Evolutionary conservation across 2,797 vertebrate genomes (phyloP).

Genomic region (Malacoctenus gilli): DNA sequence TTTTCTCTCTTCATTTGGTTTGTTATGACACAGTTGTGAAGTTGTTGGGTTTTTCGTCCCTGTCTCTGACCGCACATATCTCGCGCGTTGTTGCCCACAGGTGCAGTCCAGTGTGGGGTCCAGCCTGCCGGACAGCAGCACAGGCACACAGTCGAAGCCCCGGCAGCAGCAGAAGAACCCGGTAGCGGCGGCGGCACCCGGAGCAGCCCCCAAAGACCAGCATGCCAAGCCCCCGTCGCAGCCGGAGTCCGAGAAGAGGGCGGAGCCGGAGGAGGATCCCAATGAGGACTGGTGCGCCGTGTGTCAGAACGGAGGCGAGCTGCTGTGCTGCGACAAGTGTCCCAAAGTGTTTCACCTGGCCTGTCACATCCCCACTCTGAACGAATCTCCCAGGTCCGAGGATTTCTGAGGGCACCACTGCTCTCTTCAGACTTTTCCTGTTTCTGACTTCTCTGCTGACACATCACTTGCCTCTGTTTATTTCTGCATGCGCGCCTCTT

Average conservation of each 20-base stretch:
- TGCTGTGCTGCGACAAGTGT: slow-evolving; percentile 96
- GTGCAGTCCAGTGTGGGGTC: slow-evolving; percentile 78
- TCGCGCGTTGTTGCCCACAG: slow-evolving; percentile 42
- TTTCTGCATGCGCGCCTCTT: background rate
- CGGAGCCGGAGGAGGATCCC: slow-evolving; percentile 80
- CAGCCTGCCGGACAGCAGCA: slow-evolving; percentile 86
- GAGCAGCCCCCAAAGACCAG: slow-evolving; percentile 38
- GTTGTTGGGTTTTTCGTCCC: too few species aligned
- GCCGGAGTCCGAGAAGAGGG: slow-evolving; percentile 60
- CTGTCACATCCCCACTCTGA: slow-evolving; percentile 93
- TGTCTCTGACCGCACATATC: background rate
- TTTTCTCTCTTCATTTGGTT: too few species aligned
- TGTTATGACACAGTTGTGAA: too few species aligned
- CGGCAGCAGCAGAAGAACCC: slow-evolving; percentile 58
- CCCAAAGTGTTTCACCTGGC: slow-evolving; percentile 97
- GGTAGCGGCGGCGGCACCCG: background rate
- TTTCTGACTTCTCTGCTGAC: too few species aligned
- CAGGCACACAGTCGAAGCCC: slow-evolving; percentile 73
- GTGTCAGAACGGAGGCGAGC: slow-evolving; percentile 96
- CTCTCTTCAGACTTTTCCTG: too few species aligned
- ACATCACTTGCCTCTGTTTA: too few species aligned
- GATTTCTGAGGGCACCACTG: too few species aligned
- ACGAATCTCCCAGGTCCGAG: slow-evolving; percentile 92
- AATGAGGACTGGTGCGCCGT: slow-evolving; percentile 99
- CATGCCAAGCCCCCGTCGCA: slow-evolving; percentile 21